Percentiles rank a stretch among this genome's conserved stretches.
These are phyloP conservation scores for Alces alces DNA, from an alignment of 2,113 vertebrate species.

Conservation along the genomic window DNA sequence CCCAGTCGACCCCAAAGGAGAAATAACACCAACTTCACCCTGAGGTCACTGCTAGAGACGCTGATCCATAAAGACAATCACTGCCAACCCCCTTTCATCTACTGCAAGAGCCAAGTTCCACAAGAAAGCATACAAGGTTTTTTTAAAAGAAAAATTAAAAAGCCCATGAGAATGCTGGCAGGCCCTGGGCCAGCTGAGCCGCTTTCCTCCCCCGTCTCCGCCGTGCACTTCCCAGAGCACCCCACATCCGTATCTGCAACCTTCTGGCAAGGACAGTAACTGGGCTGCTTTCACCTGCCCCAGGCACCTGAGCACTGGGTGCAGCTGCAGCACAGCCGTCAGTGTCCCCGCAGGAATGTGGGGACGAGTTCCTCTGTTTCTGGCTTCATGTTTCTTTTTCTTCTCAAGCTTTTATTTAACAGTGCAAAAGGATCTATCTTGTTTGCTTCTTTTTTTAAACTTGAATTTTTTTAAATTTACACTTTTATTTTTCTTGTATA, in stretches of 20 bases:
- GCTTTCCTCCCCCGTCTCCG: slow-evolving; percentile 47
- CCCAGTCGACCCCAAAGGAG: slow-evolving; percentile 77
- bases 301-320: neutral
- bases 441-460: slow-evolving; percentile 87
- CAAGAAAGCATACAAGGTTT: slow-evolving; percentile 50
- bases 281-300: slow-evolving; percentile 64
- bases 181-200: slow-evolving; percentile 69
- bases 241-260: slow-evolving; percentile 37
- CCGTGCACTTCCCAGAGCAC: slow-evolving; percentile 40
- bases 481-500: slow-evolving; percentile 91
- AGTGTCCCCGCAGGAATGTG: slow-evolving; percentile 35
- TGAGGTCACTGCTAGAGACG: slow-evolving; percentile 82
- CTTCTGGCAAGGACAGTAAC: slow-evolving; percentile 65
- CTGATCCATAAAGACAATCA: slow-evolving; percentile 88
- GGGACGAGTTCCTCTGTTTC: slow-evolving; percentile 43
- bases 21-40: slow-evolving; percentile 77
- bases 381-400: neutral
- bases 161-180: slow-evolving; percentile 59
- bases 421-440: slow-evolving; percentile 89
- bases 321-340: slow-evolving; percentile 12
- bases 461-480: slow-evolving; percentile 89
- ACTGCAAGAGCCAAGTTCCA: slow-evolving; percentile 69
- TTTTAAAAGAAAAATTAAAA: slow-evolving; percentile 8
- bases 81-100: slow-evolving; percentile 77
- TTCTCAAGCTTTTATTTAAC: slow-evolving; percentile 82